Percentiles rank a stretch among this genome's conserved stretches.
Evolutionary conservation across 2,797 vertebrate genomes (phyloP).

Genomic region (Myiothlypis coronata): DNA sequence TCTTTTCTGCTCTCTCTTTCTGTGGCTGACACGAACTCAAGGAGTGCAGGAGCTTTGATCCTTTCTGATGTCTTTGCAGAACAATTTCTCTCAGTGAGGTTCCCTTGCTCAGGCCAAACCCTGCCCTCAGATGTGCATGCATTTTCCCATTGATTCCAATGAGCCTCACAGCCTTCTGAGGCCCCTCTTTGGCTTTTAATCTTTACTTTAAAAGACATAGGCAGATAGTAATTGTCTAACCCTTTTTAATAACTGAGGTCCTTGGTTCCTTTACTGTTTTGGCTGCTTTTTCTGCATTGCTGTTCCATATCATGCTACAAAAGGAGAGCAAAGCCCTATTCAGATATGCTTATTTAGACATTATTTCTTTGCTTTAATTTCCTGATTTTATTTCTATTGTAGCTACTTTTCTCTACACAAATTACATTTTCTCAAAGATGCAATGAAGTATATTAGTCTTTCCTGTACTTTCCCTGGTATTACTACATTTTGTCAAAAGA

Average conservation of each 20-base stretch:
- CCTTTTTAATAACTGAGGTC: neutral
- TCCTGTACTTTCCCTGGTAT: neutral
- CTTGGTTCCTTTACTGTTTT: neutral
- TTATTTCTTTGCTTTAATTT: neutral
- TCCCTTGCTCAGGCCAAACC: slow-evolving; percentile 3
- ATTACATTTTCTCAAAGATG: neutral
- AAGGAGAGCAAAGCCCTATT: neutral
- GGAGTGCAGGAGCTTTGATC: slow-evolving; percentile 21
- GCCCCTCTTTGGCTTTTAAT: slow-evolving; percentile 8
- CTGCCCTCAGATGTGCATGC: neutral
- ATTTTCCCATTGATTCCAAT: neutral
- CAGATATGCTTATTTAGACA: neutral
- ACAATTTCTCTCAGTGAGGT: slow-evolving; percentile 20
- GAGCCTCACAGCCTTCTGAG: neutral
- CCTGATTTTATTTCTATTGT: neutral
- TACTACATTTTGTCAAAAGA: neutral
- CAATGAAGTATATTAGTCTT: neutral
- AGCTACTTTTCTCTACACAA: neutral
- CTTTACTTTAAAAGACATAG: neutral
- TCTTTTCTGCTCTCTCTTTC: slow-evolving; percentile 5
- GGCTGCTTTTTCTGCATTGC: neutral
- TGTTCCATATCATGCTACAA: neutral
- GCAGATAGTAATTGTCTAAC: neutral
- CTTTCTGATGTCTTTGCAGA: neutral
- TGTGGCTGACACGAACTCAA: neutral